A percentile compares a stretch with the other conserved stretches of the same genome.
These are phyloP conservation scores for Mesoclemmys tuberculata DNA, from an alignment of 2,113 vertebrate genomes.

Conservation along the genomic window DNA sequence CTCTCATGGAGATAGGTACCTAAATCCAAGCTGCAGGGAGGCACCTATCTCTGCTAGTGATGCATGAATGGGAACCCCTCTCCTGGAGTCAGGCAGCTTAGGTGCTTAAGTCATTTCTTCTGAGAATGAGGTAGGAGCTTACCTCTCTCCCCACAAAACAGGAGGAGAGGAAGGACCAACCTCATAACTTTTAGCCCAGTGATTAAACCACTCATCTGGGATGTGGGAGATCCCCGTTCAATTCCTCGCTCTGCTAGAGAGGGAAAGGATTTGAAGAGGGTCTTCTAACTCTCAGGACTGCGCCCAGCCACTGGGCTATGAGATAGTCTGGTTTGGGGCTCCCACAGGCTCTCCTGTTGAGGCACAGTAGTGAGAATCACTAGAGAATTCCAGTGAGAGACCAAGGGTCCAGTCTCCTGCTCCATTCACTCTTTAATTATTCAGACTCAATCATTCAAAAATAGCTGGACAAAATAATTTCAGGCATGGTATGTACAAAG, in stretches of 20 bases:
- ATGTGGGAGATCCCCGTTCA: neutral
- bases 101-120: neutral
- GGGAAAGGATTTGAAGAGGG: neutral
- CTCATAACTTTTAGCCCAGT: neutral
- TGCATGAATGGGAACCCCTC: neutral
- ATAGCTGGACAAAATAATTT: neutral
- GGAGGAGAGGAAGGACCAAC: neutral
- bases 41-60: neutral
- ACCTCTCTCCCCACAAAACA: neutral
- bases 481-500: neutral
- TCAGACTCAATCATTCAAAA: neutral
- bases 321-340: neutral
- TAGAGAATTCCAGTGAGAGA: neutral
- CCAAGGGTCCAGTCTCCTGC: neutral
- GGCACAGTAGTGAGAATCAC: neutral
- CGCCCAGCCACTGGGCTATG: neutral
- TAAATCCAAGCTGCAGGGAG: neutral
- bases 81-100: neutral
- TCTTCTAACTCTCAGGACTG: neutral
- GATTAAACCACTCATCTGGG: neutral
- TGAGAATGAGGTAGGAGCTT: neutral
- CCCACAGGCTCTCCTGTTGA: neutral
- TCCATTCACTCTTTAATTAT: neutral
- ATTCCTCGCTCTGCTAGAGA: neutral
- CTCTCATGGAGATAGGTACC: neutral